Evolutionary conservation across 2,113 vertebrate species (phyloP).

Genomic region (Crotophaga sulcirostris): DNA sequence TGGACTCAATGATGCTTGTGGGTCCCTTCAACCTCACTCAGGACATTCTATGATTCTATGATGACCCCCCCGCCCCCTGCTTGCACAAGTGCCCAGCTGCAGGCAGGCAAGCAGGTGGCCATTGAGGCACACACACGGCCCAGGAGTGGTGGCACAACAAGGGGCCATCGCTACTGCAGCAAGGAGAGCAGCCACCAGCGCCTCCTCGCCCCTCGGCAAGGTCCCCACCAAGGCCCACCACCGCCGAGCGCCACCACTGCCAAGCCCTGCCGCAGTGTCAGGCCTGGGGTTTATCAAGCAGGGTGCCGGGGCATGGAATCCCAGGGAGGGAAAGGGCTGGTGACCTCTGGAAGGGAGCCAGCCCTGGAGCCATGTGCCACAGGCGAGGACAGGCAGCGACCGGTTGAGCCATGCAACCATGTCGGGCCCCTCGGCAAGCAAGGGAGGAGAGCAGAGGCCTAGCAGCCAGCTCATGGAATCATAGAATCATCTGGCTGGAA

Average conservation of each 20-base stretch:
- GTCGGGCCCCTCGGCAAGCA: background rate
- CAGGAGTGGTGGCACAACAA: background rate
- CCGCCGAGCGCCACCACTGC: fast-evolving
- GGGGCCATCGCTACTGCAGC: fast-evolving
- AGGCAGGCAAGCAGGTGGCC: background rate
- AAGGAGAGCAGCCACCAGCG: fast-evolving
- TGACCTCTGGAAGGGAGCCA: background rate
- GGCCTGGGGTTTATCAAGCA: background rate
- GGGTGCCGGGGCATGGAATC: background rate
- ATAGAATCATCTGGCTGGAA: no score
- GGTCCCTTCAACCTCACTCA: no score
- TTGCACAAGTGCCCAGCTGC: fast-evolving
- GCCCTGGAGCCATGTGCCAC: background rate
- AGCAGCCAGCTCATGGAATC: fast-evolving
- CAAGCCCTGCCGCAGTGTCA: fast-evolving
- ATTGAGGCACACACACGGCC: no score
- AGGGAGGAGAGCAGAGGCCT: background rate
- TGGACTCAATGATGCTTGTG: no score
- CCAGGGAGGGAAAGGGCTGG: background rate
- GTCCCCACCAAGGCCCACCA: background rate
- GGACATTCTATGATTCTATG: no score
- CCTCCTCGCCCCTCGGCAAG: fast-evolving
- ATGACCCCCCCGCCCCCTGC: background rate
- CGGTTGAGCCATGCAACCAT: background rate
- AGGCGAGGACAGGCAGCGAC: background rate